Evolutionary conservation across 2,113 vertebrate species (phyloP).

Genomic region (Alosa alosa): DNA sequence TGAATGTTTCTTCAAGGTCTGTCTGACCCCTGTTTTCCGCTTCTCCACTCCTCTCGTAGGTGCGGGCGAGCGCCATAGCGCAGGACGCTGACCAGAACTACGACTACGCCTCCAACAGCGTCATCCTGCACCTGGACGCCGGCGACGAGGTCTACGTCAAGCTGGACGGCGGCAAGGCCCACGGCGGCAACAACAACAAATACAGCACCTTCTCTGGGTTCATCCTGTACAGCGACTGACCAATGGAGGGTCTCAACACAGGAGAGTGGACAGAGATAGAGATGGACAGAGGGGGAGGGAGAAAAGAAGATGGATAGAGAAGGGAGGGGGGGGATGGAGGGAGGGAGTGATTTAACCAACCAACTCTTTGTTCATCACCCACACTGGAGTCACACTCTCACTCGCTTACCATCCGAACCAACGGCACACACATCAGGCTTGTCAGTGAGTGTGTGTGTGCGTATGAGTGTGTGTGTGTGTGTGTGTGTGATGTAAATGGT

Average conservation of each 20-base stretch:
- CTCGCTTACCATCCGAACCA: neutral
- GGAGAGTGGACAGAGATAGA: constrained; percentile 38
- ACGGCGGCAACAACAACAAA: constrained; percentile 98
- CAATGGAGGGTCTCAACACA: constrained; percentile 26
- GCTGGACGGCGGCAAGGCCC: constrained; percentile 95
- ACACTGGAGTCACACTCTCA: constrained; percentile 52
- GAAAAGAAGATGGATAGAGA: constrained; percentile 38
- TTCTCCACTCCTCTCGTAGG: constrained; percentile 65
- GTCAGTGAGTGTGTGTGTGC: neutral
- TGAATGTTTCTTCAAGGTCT: no score
- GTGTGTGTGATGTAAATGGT: neutral
- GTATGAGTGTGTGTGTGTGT: neutral
- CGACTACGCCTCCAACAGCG: constrained; percentile 97
- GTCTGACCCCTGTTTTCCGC: neutral
- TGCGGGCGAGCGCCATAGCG: constrained; percentile 94
- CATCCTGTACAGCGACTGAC: constrained; percentile 97
- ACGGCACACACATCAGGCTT: neutral
- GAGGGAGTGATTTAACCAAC: constrained; percentile 40
- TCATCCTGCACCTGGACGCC: constrained; percentile 94
- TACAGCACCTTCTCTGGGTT: constrained; percentile 99
- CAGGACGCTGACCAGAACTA: constrained; percentile 98
- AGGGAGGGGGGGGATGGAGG: constrained; percentile 34
- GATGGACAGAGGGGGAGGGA: neutral
- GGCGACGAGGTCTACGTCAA: constrained; percentile 97
- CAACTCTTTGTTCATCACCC: constrained; percentile 55